These are phyloP conservation scores for Phylloscopus collybita DNA, from an alignment of 2,797 vertebrate species.

Conservation along the genomic window DNA sequence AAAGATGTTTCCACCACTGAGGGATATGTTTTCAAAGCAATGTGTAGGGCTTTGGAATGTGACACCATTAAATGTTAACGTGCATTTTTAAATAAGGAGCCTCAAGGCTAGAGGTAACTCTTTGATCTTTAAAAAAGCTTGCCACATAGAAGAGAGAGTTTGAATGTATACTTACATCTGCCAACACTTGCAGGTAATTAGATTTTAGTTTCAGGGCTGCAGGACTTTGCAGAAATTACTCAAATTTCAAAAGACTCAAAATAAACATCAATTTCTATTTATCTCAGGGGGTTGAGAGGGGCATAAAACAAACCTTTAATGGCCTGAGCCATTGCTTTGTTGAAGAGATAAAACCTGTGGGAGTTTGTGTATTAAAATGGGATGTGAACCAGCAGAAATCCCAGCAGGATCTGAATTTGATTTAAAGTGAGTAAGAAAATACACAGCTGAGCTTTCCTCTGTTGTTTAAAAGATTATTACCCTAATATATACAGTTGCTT, in stretches of 20 bases:
- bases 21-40: not conserved
- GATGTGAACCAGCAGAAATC: constrained; percentile 35
- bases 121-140: constrained; percentile 71
- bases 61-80: constrained; percentile 37
- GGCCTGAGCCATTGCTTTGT: constrained; percentile 56
- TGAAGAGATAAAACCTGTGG: constrained; percentile 51
- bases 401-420: constrained; percentile 18
- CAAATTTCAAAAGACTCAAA: constrained; percentile 65
- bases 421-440: constrained; percentile 29
- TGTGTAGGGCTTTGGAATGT: constrained; percentile 18
- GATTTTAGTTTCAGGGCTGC: constrained; percentile 53
- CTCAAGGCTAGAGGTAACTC: constrained; percentile 52
- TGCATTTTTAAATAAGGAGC: constrained; percentile 41
- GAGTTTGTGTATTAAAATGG: constrained; percentile 54
- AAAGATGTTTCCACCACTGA: not conserved
- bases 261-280: constrained; percentile 58
- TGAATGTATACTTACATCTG: constrained; percentile 37
- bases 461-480: constrained; percentile 14
- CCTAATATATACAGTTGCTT: not conserved
- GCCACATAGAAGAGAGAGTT: not conserved
- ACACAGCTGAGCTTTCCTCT: not conserved
- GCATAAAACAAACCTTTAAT: constrained; percentile 56
- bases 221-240: constrained; percentile 49
- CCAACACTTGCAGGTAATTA: constrained; percentile 64
- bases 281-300: constrained; percentile 41